These are phyloP conservation scores for Brachystomella parvula DNA, from an alignment of 1,140 invertebrate species.

Conservation along the genomic window DNA sequence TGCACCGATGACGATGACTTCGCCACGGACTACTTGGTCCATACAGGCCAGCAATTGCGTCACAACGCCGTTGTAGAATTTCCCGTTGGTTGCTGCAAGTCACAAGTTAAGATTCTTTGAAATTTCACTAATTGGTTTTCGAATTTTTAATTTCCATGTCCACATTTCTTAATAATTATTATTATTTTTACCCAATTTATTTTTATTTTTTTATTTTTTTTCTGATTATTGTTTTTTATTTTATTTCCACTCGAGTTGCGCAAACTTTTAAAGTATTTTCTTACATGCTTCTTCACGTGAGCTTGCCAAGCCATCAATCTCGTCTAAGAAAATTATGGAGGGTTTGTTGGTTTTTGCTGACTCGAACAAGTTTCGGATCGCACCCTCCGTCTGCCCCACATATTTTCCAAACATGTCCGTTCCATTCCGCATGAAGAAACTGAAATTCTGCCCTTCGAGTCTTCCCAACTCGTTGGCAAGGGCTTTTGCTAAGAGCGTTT, in stretches of 20 bases:
- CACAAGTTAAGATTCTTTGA: background rate
- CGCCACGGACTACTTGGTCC: constrained; percentile 38
- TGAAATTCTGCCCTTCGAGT: constrained; percentile 37
- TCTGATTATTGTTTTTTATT: too few relatives aligned
- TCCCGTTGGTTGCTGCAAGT: background rate
- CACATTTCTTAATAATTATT: too few relatives aligned
- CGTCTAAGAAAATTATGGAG: constrained; percentile 39
- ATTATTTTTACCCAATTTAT: too few relatives aligned
- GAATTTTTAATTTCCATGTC: too few relatives aligned
- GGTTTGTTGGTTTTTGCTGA: constrained; percentile 39
- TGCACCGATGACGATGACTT: constrained; percentile 39
- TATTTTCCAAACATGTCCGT: constrained; percentile 56
- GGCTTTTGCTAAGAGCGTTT: constrained; percentile 58
- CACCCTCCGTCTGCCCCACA: constrained; percentile 50
- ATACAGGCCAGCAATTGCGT: constrained; percentile 43
- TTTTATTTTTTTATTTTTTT: too few relatives aligned
- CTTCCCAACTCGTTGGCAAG: constrained; percentile 47
- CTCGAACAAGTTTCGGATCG: constrained; percentile 52
- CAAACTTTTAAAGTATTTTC: too few relatives aligned
- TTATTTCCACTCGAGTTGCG: too few relatives aligned
- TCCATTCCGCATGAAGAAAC: constrained; percentile 52
- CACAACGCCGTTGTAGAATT: constrained; percentile 34
- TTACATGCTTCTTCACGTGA: background rate
- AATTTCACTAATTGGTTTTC: background rate
- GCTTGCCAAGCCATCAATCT: constrained; percentile 37